Evolutionary conservation across 2,113 vertebrate genomes (phyloP).

Genomic region (Connochaetes taurinus): DNA sequence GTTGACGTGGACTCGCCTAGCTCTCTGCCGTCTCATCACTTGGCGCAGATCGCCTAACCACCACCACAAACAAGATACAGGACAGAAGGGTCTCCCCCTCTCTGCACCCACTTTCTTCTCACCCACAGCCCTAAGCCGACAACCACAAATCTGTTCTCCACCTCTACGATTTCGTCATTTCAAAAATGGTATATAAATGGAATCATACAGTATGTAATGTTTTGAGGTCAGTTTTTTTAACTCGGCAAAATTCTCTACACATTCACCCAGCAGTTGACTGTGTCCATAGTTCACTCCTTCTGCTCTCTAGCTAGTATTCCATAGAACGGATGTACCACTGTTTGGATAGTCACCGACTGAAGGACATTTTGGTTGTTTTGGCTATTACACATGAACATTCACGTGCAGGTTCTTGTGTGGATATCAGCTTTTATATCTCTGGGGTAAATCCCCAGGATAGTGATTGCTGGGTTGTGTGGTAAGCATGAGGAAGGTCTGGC

Average conservation of each 20-base stretch:
- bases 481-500: background rate
- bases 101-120: too few species aligned
- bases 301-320: background rate
- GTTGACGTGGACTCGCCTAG: background rate
- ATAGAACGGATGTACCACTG: fast-evolving
- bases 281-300: background rate
- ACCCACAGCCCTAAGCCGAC: background rate
- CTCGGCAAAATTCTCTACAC: background rate
- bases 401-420: too few species aligned
- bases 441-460: background rate
- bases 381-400: fast-evolving
- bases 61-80: fast-evolving
- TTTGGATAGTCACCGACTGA: fast-evolving
- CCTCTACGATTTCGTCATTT: background rate
- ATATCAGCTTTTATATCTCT: background rate
- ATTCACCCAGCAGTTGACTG: fast-evolving
- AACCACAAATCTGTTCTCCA: background rate
- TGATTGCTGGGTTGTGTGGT: too few species aligned
- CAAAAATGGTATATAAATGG: background rate
- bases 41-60: background rate
- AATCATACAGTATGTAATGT: background rate
- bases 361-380: background rate
- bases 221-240: background rate
- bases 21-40: fast-evolving
- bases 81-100: background rate